Percentiles rank a stretch among this genome's conserved stretches.
These are phyloP conservation scores for Philereme transversata DNA, from an alignment of 2,888 invertebrate species.

Conservation along the genomic window DNA sequence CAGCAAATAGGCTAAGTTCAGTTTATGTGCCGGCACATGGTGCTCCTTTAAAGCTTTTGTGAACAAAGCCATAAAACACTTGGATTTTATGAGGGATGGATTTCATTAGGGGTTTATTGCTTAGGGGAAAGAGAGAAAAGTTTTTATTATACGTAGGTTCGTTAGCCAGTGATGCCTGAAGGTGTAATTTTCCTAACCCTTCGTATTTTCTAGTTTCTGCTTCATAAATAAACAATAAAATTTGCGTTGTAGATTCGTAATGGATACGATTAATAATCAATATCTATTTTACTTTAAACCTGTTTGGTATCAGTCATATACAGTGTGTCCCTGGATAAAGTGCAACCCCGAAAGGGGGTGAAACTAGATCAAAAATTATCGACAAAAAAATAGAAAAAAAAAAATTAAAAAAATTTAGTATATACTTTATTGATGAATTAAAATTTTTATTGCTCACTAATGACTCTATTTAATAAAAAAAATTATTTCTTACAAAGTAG, in stretches of 20 bases:
- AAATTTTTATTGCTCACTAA: no score
- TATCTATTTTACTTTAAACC: background rate
- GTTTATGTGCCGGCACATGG: constrained; percentile 14
- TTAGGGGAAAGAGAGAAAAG: constrained; percentile 12
- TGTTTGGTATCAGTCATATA: background rate
- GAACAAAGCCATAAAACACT: constrained; percentile 23
- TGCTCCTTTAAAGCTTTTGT: constrained; percentile 14
- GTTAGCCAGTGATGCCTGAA: constrained; percentile 1
- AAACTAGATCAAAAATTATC: no score
- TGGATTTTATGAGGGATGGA: constrained; percentile 23
- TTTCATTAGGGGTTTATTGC: constrained; percentile 28
- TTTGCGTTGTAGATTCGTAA: background rate
- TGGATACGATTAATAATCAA: background rate
- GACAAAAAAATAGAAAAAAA: no score
- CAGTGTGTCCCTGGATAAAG: no score
- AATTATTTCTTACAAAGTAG: no score
- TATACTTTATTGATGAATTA: no score
- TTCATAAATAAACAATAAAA: background rate
- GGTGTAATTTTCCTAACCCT: background rate
- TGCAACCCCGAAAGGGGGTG: no score
- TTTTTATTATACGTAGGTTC: constrained; percentile 15
- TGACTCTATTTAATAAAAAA: no score
- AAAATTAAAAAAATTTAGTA: no score
- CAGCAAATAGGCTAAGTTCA: constrained; percentile 29
- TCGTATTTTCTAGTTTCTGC: background rate